Conservation (phyloP, 2,797 vertebrate genomes). For the Acipenser oxyrinchus region DNA sequence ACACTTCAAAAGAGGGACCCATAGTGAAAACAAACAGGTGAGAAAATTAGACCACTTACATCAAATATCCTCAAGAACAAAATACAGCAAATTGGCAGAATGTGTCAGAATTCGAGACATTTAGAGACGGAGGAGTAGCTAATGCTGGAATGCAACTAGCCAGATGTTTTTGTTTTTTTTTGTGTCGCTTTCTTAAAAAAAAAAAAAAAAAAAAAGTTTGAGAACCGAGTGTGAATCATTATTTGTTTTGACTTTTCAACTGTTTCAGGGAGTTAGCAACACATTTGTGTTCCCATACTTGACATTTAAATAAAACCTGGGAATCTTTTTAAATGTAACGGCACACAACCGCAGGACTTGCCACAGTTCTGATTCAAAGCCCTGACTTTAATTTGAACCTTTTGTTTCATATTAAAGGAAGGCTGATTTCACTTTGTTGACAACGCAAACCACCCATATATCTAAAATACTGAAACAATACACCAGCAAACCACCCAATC, state of each 20-base stretch:
- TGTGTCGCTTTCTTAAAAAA: too few species aligned
- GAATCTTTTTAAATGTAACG: slow-evolving; percentile 43
- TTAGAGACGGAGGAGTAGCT: too few species aligned
- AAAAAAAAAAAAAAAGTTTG: too few species aligned
- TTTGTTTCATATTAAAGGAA: slow-evolving; percentile 61
- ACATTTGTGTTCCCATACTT: slow-evolving; percentile 37
- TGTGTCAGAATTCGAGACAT: too few species aligned
- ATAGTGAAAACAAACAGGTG: too few species aligned
- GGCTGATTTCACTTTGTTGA: slow-evolving; percentile 60
- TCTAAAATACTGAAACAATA: slow-evolving; percentile 25
- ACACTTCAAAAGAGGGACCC: too few species aligned
- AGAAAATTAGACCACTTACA: too few species aligned
- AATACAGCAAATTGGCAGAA: too few species aligned
- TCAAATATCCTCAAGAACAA: too few species aligned
- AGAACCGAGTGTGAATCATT: slow-evolving; percentile 9
- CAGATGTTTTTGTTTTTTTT: too few species aligned
- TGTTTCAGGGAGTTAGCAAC: slow-evolving; percentile 10
- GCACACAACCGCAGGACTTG: slow-evolving; percentile 45
- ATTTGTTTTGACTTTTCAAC: slow-evolving; percentile 8
- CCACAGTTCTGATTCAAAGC: slow-evolving; percentile 45
- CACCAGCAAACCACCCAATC: slow-evolving; percentile 18
- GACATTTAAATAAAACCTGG: slow-evolving; percentile 58
- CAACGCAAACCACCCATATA: slow-evolving; percentile 22
- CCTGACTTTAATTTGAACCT: slow-evolving; percentile 59
- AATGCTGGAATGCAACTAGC: too few species aligned